These are phyloP conservation scores for Nasalis larvatus DNA, from an alignment of 2,113 vertebrate species.

Conservation along the genomic window DNA sequence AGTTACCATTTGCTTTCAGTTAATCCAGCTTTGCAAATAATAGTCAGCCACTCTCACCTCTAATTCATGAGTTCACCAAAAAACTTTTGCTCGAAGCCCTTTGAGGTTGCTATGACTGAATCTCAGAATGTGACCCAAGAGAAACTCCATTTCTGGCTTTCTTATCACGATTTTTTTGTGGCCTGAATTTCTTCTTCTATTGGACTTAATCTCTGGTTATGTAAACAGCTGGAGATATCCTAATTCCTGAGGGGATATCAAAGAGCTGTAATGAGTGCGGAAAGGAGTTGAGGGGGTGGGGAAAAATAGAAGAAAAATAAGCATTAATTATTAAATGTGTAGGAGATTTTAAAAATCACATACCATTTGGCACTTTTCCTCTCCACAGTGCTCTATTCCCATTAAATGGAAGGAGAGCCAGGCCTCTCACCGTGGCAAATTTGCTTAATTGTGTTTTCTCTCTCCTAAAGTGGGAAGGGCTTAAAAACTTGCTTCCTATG, in stretches of 20 bases:
- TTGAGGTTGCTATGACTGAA: neutral
- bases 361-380: constrained; percentile 27
- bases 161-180: neutral
- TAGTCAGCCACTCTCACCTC: neutral
- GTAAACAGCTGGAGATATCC: constrained; percentile 37
- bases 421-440: neutral
- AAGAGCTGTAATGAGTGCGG: neutral
- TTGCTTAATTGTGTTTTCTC: constrained; percentile 45
- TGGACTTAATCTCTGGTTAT: constrained; percentile 42
- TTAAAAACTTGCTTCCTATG: neutral
- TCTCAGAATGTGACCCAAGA: neutral
- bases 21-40: neutral
- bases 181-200: constrained; percentile 3
- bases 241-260: constrained; percentile 28
- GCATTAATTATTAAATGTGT: constrained; percentile 57
- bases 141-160: constrained; percentile 37
- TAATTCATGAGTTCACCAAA: neutral
- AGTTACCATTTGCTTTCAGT: neutral
- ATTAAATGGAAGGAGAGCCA: neutral
- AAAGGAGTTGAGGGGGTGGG: neutral
- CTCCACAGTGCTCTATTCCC: neutral
- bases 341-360: constrained; percentile 51
- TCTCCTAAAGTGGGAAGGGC: neutral
- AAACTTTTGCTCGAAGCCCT: neutral
- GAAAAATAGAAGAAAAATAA: constrained; percentile 55